Evolutionary conservation across 23 tunicate species (phyloP).

Genomic region (Trididemnum nubilum): DNA sequence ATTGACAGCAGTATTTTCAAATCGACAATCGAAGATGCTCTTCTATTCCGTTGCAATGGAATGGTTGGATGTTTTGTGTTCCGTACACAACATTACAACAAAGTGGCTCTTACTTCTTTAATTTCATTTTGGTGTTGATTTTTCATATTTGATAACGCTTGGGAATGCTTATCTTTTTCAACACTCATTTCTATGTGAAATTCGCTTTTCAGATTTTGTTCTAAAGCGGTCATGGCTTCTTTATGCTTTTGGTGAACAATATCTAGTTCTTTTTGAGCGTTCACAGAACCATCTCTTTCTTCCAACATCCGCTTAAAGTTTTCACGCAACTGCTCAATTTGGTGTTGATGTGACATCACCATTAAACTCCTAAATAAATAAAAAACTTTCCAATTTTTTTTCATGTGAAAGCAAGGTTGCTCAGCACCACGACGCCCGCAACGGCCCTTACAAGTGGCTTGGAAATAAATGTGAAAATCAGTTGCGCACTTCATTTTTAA

Average conservation of each 20-base stretch:
- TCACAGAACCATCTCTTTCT: slow-evolving; percentile 46
- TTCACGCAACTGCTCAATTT: slow-evolving; percentile 70
- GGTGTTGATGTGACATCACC: slow-evolving; percentile 81
- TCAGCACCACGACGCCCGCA: neutral
- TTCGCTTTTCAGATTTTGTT: slow-evolving; percentile 45
- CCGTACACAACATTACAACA: too few relatives aligned
- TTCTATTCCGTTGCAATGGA: too few relatives aligned
- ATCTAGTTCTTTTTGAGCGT: slow-evolving; percentile 38
- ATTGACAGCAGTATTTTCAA: too few relatives aligned
- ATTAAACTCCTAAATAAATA: slow-evolving; percentile 52
- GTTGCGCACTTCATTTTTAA: too few relatives aligned
- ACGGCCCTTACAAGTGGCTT: too few relatives aligned
- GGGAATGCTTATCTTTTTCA: slow-evolving; percentile 68
- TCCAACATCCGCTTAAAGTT: slow-evolving; percentile 64
- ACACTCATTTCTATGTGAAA: slow-evolving; percentile 60
- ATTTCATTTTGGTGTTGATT: slow-evolving; percentile 26
- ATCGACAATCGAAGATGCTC: too few relatives aligned
- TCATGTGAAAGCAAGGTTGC: neutral
- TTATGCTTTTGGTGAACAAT: slow-evolving; percentile 27
- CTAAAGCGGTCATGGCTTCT: slow-evolving; percentile 49
- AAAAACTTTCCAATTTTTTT: neutral
- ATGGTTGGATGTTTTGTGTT: too few relatives aligned
- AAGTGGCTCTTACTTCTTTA: slow-evolving; percentile 27
- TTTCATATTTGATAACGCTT: slow-evolving; percentile 38
- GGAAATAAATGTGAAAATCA: too few relatives aligned